Conservation (phyloP, 2,113 vertebrate species). For the Eudorcas thomsonii region DNA sequence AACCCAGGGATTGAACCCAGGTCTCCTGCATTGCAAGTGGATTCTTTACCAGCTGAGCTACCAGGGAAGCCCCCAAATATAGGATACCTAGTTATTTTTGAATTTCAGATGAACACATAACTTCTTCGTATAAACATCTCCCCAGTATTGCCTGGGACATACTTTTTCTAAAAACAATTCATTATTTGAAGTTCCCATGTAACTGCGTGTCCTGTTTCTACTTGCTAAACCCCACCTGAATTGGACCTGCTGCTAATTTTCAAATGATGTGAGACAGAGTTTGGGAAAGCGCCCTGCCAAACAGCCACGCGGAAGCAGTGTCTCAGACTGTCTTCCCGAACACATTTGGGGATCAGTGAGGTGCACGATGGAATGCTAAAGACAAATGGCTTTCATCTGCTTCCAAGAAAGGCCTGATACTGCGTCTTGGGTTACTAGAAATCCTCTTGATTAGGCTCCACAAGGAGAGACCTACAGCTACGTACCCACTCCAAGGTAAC, state of each 20-base stretch:
- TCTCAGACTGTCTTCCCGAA: conserved; percentile 59
- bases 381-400: conserved; percentile 52
- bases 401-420: conserved; percentile 43
- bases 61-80: not conserved
- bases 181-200: not conserved
- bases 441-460: conserved; percentile 29
- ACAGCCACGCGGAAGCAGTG: conserved; percentile 30
- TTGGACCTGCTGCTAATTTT: not conserved
- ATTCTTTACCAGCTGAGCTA: not conserved
- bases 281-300: conserved; percentile 62
- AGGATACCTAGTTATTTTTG: not conserved
- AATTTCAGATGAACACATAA: not conserved
- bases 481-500: conserved; percentile 26
- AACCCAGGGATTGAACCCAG: not conserved
- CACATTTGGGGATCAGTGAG: conserved; percentile 61
- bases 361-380: conserved; percentile 52
- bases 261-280: conserved; percentile 55
- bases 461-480: conserved; percentile 25
- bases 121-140: not conserved
- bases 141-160: not conserved
- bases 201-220: not conserved
- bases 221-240: not conserved
- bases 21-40: not conserved
- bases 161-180: not conserved
- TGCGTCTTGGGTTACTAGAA: conserved; percentile 53